Evolutionary conservation across 2,888 invertebrate genomes (phyloP), one percentile per base, ranked within the genome.

Genomic region (Cheiracanthium punctorium): DNA sequence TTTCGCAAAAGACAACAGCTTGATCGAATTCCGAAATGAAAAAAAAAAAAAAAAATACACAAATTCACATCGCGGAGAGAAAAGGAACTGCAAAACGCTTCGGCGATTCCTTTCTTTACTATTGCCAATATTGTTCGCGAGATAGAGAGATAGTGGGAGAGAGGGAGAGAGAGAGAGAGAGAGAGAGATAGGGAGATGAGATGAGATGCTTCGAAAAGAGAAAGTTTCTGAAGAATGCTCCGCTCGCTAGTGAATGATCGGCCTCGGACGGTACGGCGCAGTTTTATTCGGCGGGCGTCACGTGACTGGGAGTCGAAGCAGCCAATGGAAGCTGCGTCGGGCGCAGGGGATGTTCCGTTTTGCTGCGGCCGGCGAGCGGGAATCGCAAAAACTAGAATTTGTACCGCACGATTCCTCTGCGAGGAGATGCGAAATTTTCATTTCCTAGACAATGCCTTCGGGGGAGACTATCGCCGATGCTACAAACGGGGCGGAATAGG

Each of bases 251-350:
- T 58, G 58, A 58, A 24, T 58, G 58, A 77, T 77, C 74, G 24
- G 37, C 24, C 67, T 52, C 71, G 65, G 71, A 72, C 48, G 82
- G 67, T 30, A 52, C 64, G 24, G 77, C 77, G 48, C 73, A 73
- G 72, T 84, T 84, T 84, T 84, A 77, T 84, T 71, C 73, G 67
- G 52, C 67, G 32, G n/a, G 10, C 43, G 82, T 84, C 82, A 84
- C 82, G 82, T 84, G 82, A 65, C 28, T 12, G 7, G 12, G 28
- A 32, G 65, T 52, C 64, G 72, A 28, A 32, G 58, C 58, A 48
- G 77, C 82, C 82, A 84, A 84, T 84, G 29, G 73, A 77, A 72
- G 77, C 10, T 58, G 24, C 20, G 58, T 12, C 67, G 20, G 28
- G n/a, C 14, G 17, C 30, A 2, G 8, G 12, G 67, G 4, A 29